A percentile compares a stretch with the other conserved stretches of the same genome.
phyloP scores from a whole-genome alignment of 1,140 invertebrate genomes.

The Octopus bimaculoides region DNA sequence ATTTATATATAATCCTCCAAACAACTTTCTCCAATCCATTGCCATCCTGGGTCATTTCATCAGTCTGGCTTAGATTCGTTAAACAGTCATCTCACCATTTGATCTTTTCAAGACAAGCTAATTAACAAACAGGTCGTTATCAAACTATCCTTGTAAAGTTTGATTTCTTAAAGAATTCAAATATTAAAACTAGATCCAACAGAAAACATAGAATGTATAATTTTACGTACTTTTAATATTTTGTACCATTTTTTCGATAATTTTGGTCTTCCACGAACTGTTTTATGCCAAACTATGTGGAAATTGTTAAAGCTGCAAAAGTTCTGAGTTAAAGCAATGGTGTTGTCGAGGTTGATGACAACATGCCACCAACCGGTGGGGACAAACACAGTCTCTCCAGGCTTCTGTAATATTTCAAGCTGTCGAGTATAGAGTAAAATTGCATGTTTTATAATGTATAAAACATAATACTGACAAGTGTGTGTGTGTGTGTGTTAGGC shows the following conservation, averaged over 20 bases:
- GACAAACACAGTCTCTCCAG: conserved; percentile 98
- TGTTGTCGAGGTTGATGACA: conserved; percentile 92
- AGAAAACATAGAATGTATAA: no score
- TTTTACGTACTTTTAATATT: conserved; percentile 63
- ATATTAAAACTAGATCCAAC: background rate
- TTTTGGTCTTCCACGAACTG: conserved; percentile 90
- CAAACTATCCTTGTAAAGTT: no score
- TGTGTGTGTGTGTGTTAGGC: no score
- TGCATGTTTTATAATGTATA: no score
- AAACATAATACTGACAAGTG: no score
- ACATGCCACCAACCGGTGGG: conserved; percentile 92
- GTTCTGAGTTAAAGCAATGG: conserved; percentile 97
- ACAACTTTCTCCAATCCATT: background rate
- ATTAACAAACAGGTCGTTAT: no score
- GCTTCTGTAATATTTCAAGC: conserved; percentile 94
- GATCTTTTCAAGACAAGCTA: no score
- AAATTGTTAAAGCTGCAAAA: conserved; percentile 96
- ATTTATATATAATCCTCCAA: background rate
- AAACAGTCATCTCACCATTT: no score
- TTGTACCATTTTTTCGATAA: conserved; percentile 83
- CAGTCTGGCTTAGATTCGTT: no score
- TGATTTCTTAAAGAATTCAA: background rate
- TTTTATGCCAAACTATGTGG: conserved; percentile 97
- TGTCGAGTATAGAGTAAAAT: conserved; percentile 45
- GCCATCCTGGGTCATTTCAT: no score